These are phyloP conservation scores for Ceuthmochares aereus DNA, from an alignment of 2,113 vertebrate species.

Conservation along the genomic window DNA sequence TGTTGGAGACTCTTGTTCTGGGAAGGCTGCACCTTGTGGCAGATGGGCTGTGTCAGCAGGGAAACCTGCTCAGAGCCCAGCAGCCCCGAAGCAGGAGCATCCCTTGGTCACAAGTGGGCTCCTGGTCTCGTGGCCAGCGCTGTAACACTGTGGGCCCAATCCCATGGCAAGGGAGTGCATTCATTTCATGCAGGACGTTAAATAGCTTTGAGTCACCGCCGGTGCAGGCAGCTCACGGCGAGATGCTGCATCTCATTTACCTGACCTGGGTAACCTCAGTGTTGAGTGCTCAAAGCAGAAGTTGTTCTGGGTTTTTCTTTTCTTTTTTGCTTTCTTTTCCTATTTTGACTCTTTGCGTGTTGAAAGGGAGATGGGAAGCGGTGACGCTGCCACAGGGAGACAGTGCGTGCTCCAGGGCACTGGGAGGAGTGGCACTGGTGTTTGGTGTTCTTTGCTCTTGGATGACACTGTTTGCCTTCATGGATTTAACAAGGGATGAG, in stretches of 20 bases:
- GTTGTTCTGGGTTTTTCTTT: neutral
- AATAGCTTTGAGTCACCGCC: too few species aligned
- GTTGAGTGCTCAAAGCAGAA: neutral
- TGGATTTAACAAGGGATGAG: neutral
- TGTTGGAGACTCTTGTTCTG: too few species aligned
- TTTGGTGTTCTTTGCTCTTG: neutral
- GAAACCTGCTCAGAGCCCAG: too few species aligned
- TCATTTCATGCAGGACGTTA: too few species aligned
- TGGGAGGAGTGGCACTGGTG: neutral
- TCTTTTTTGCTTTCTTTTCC: neutral
- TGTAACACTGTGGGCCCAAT: too few species aligned
- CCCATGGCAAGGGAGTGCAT: too few species aligned
- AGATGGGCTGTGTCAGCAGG: too few species aligned
- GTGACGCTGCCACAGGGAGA: neutral
- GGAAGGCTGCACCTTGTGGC: too few species aligned
- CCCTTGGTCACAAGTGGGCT: too few species aligned
- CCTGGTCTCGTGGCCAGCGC: too few species aligned
- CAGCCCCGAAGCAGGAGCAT: too few species aligned
- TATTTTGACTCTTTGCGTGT: neutral
- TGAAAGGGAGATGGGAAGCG: neutral
- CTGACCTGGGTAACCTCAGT: fast-evolving
- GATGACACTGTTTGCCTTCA: neutral
- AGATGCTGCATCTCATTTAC: neutral
- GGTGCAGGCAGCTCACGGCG: too few species aligned
- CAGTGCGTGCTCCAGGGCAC: neutral